Base-by-base conservation (phyloP, 2,888 invertebrate species). In the Pyralis farinalis region DNA sequence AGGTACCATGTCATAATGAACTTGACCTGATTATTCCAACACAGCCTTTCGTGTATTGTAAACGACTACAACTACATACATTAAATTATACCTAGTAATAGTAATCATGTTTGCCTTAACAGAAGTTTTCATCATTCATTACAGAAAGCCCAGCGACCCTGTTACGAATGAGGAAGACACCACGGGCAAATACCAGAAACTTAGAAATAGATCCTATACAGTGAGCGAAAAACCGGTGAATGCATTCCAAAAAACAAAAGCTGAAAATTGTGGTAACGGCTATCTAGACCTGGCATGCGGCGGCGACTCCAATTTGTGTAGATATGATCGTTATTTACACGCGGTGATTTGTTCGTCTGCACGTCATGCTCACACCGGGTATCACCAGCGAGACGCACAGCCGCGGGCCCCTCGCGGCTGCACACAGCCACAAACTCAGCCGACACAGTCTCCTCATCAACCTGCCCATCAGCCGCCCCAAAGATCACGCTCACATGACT, bases 271-370 rank as follows among this genome's bases (percentile, higher is more conserved):
- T 27, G 79, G 68, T 50, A 90, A 91, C 49, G 92, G 91, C 60
- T 92, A 92, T 60, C 79, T 92, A 50, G 92, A 92, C 65, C 66
- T 92, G 66, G 91, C 92, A 48, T 88, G 90, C 62, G 91, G 91
- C 44, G 91, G 91, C 8, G 90, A 91, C 44, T 91, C 91, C 5
- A 74, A 91, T 58, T 56, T 90, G 51, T 87, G 87, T 47, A 58
- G 87, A 42, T 92, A 92, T 61, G 92, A 92, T 62, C 87, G 92
- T 42, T 92, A 92, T 65, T 69, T 92, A 42, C 92, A 92, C 63
- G 92, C 92, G 32, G 92, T 91, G 33, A 92, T 92, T 48, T 92
- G 92, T 58, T 88, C 90, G 11, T 88, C 90, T 1, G 80, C 90
- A 5, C 70, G 80, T 8, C 89, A 90, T 49, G 87, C 87, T 1